These are phyloP conservation scores for Percopsis omiscomaycus DNA, from an alignment of 2,797 vertebrate genomes.

Conservation along the genomic window DNA sequence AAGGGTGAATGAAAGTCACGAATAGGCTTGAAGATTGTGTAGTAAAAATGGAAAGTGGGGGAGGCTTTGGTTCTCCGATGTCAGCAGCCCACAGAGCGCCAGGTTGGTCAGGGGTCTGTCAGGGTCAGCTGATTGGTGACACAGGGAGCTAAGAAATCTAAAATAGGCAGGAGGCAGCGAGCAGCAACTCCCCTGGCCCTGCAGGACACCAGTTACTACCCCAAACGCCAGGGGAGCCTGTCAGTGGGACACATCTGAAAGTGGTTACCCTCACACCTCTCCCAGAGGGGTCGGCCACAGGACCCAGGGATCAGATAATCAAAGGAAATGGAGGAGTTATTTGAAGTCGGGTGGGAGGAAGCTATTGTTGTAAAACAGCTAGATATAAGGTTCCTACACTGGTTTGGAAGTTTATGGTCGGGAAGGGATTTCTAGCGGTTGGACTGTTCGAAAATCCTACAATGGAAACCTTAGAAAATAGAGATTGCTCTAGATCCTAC, in stretches of 20 bases:
- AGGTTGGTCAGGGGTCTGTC: slow-evolving; percentile 50
- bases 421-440: neutral
- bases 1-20: neutral
- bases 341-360: slow-evolving; percentile 63
- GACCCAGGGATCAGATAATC: slow-evolving; percentile 69
- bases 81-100: slow-evolving; percentile 58
- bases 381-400: slow-evolving; percentile 13
- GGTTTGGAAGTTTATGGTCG: slow-evolving; percentile 14
- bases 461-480: too few species aligned
- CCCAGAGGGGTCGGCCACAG: slow-evolving; percentile 61
- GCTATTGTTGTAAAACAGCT: slow-evolving; percentile 60
- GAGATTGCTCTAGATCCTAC: too few species aligned
- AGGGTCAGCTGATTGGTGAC: slow-evolving; percentile 63
- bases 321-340: slow-evolving; percentile 75
- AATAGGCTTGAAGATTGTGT: slow-evolving; percentile 13
- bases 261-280: slow-evolving; percentile 75
- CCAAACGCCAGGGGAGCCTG: slow-evolving; percentile 32
- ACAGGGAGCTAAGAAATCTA: slow-evolving; percentile 64
- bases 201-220: slow-evolving; percentile 49
- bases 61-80: slow-evolving; percentile 52
- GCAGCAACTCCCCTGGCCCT: slow-evolving; percentile 57
- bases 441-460: neutral
- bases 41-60: neutral
- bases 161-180: slow-evolving; percentile 64
- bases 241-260: slow-evolving; percentile 75